phyloP scores from a whole-genome alignment of 2,888 invertebrate genomes.

The Elysia crispata region DNA sequence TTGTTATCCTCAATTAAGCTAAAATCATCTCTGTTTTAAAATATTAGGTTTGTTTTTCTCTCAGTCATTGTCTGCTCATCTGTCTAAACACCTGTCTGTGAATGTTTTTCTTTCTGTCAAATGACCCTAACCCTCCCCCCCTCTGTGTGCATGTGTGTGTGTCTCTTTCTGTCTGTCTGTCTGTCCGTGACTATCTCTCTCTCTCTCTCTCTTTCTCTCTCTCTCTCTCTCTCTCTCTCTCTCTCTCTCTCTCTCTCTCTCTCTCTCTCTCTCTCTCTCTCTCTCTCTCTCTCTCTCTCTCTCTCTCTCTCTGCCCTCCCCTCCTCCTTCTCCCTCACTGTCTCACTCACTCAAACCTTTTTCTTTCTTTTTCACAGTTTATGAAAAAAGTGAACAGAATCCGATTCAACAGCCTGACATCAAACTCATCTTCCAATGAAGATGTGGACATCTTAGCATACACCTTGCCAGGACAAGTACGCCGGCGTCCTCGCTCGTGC shows the following conservation, averaged over 20 bases:
- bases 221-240: too few relatives aligned
- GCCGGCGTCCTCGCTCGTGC: constrained; percentile 49
- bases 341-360: too few relatives aligned
- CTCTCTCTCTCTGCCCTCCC: too few relatives aligned
- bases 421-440: constrained; percentile 42
- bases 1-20: too few relatives aligned
- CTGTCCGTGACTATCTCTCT: too few relatives aligned
- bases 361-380: constrained; percentile 39
- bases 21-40: background rate
- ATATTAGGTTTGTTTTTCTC: background rate
- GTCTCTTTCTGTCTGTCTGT: too few relatives aligned
- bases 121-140: too few relatives aligned
- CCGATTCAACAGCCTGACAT: constrained; percentile 54
- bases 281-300: background rate
- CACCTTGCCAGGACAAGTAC: background rate
- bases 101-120: too few relatives aligned
- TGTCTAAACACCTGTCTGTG: too few relatives aligned
- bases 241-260: background rate
- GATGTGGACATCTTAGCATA: constrained; percentile 1
- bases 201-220: too few relatives aligned
- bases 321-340: background rate
- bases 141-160: too few relatives aligned
- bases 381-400: constrained; percentile 56
- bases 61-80: background rate
- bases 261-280: background rate